Evolutionary conservation across 2,888 invertebrate species (phyloP).

Genomic region (Dynastes maya): DNA sequence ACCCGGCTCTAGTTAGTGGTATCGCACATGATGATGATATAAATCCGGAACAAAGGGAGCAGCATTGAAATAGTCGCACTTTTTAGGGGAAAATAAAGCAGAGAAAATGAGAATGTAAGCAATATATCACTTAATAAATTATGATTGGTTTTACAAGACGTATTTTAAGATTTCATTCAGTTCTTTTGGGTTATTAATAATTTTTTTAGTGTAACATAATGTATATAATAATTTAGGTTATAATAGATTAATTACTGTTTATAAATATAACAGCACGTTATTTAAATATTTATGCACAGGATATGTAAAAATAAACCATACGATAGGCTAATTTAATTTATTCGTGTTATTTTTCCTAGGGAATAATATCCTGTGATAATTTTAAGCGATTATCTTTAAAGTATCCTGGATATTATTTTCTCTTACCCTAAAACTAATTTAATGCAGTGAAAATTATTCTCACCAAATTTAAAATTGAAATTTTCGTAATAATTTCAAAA

Average conservation of each 20-base stretch:
- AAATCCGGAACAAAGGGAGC: slow-evolving; percentile 48
- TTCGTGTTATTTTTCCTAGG: neutral
- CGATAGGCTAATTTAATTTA: slow-evolving; percentile 19
- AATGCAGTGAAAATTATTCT: too few species aligned
- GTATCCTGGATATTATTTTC: slow-evolving; percentile 1
- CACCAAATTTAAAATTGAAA: too few species aligned
- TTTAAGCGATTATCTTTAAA: neutral
- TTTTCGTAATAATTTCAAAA: too few species aligned
- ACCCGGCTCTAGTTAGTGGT: slow-evolving; percentile 59
- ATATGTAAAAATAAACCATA: slow-evolving; percentile 50
- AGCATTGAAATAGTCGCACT: slow-evolving; percentile 43
- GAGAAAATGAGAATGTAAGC: slow-evolving; percentile 18
- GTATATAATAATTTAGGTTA: slow-evolving; percentile 50
- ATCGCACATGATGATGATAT: slow-evolving; percentile 48
- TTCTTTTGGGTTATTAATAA: slow-evolving; percentile 28
- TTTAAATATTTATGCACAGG: slow-evolving; percentile 54
- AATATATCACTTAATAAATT: slow-evolving; percentile 17
- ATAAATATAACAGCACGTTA: slow-evolving; percentile 49
- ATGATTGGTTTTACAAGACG: slow-evolving; percentile 20
- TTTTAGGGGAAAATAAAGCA: slow-evolving; percentile 31
- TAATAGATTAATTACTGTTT: slow-evolving; percentile 33
- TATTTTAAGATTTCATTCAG: slow-evolving; percentile 40
- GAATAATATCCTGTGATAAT: neutral
- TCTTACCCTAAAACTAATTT: too few species aligned
- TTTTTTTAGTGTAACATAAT: slow-evolving; percentile 52